Conservation (phyloP, 2,797 vertebrate genomes). For the Eulemur coronatus region DNA sequence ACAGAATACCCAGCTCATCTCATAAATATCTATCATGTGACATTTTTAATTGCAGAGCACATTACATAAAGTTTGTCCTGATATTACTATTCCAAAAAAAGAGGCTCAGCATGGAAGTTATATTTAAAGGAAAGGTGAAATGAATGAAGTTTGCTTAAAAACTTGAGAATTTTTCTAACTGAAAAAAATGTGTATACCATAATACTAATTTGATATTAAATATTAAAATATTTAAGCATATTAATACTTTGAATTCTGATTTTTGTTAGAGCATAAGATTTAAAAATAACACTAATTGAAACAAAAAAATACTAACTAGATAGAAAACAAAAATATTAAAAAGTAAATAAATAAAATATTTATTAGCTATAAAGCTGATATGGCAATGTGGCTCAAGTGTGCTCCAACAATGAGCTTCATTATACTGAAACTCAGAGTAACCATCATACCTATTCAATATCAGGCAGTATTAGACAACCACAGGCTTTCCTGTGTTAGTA, state of each 20-base stretch:
- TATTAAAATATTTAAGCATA: background rate
- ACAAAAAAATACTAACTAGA: background rate
- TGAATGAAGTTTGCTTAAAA: conserved; percentile 27
- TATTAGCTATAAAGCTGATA: background rate
- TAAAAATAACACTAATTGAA: background rate
- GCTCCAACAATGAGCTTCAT: background rate
- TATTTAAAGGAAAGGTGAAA: background rate
- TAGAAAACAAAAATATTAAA: background rate
- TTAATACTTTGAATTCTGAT: background rate
- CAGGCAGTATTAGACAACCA: background rate
- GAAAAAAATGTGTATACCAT: background rate
- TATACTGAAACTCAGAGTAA: background rate
- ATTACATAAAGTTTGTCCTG: background rate
- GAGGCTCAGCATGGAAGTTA: background rate
- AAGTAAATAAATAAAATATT: background rate
- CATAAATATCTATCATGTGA: conserved; percentile 26
- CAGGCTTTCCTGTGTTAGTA: background rate
- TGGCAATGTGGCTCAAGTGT: background rate
- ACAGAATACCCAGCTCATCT: conserved; percentile 29
- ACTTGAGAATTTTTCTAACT: background rate
- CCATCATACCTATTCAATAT: background rate
- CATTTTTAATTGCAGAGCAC: background rate
- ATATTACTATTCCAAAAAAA: background rate
- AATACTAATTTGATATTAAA: background rate
- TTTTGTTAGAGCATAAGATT: background rate